A percentile compares a stretch with the other conserved stretches of the same genome.
Conservation (phyloP, 2,113 vertebrate genomes). For the Rhinogobius similis region DNA sequence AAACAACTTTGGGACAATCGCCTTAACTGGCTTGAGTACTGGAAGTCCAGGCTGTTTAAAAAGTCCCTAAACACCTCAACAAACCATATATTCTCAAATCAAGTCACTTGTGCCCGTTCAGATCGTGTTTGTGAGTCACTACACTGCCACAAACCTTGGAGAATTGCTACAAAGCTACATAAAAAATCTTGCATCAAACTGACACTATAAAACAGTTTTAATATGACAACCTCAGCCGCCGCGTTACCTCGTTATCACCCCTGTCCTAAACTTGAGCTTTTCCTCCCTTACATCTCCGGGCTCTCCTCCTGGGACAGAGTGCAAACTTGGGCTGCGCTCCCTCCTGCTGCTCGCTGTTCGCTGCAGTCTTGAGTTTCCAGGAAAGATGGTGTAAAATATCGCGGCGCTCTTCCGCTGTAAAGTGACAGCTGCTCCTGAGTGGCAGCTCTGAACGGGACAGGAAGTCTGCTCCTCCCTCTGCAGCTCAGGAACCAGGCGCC, state of each 20-base stretch:
- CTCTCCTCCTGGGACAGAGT: constrained; percentile 39
- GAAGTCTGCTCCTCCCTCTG: constrained; percentile 42
- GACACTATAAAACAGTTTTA: background rate
- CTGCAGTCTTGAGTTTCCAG: constrained; percentile 60
- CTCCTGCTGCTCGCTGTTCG: constrained; percentile 49
- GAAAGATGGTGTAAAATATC: constrained; percentile 68
- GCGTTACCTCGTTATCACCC: constrained; percentile 38
- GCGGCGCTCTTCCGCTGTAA: constrained; percentile 48
- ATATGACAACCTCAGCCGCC: background rate
- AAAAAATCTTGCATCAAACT: background rate
- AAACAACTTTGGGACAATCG: too few relatives aligned
- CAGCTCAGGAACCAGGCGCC: constrained; percentile 20
- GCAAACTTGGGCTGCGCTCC: constrained; percentile 48
- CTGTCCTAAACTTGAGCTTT: background rate
- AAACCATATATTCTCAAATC: too few relatives aligned
- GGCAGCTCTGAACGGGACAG: constrained; percentile 31
- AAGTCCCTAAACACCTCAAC: too few relatives aligned
- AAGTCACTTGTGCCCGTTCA: too few relatives aligned
- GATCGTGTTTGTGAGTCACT: background rate
- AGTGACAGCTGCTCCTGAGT: background rate
- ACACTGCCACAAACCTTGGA: too few relatives aligned
- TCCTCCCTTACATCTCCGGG: constrained; percentile 33
- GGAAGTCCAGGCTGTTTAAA: too few relatives aligned
- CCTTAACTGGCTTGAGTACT: too few relatives aligned
- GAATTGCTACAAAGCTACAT: background rate